Conservation (phyloP, 1,140 invertebrate genomes). For the Zelostemma sp. region DNA sequence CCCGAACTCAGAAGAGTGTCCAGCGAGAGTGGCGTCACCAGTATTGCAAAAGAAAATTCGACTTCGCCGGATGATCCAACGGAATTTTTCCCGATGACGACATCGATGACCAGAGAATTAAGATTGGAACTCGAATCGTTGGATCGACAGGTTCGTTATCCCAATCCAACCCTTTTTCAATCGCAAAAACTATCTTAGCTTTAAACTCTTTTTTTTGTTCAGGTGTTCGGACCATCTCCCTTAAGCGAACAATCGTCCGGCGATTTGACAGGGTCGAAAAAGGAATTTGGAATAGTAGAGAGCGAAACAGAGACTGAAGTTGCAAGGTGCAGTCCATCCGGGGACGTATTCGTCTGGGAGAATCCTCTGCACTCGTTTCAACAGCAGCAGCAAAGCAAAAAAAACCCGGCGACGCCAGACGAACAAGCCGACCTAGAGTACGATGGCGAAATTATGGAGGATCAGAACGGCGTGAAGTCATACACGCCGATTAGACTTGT, state of each 20-base stretch:
- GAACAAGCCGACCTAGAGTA: constrained; percentile 79
- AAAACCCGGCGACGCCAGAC: constrained; percentile 75
- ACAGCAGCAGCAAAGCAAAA: constrained; percentile 48
- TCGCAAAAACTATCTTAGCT: constrained; percentile 7
- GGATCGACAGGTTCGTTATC: constrained; percentile 76
- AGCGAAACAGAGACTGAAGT: constrained; percentile 65
- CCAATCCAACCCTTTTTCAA: not conserved
- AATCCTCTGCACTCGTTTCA: constrained; percentile 75
- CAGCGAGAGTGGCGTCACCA: constrained; percentile 57
- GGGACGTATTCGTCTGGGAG: constrained; percentile 83
- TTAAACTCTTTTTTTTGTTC: too few species aligned
- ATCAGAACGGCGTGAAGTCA: constrained; percentile 75
- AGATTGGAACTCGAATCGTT: constrained; percentile 84
- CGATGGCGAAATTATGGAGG: constrained; percentile 75
- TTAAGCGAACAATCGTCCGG: constrained; percentile 54
- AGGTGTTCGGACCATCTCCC: constrained; percentile 63
- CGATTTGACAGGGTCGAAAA: constrained; percentile 60
- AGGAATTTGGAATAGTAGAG: constrained; percentile 57
- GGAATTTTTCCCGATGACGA: constrained; percentile 89
- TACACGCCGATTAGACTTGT: constrained; percentile 74
- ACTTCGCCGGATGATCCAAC: constrained; percentile 82
- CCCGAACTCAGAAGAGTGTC: constrained; percentile 57
- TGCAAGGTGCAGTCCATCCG: constrained; percentile 62
- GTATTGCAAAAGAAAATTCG: constrained; percentile 70
- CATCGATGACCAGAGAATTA: constrained; percentile 85